phyloP scores from a whole-genome alignment of 1,140 invertebrate genomes.

The Zelostemma sp. region DNA sequence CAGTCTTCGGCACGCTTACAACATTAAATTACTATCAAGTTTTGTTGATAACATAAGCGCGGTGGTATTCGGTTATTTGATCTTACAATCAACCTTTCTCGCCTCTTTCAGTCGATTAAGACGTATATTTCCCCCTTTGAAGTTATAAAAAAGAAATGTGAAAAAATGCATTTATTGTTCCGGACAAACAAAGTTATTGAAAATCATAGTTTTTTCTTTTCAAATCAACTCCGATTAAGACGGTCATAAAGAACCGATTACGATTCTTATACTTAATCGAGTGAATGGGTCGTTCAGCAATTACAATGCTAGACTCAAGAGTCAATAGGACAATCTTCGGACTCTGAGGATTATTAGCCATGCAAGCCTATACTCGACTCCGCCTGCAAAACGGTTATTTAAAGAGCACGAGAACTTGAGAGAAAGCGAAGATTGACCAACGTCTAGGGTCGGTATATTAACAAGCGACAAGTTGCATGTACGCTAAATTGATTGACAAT shows the following conservation, averaged over 20 bases:
- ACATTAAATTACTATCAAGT: not conserved
- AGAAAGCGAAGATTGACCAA: conserved; percentile 37
- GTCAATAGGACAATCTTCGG: conserved; percentile 43
- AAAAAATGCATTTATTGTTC: no score
- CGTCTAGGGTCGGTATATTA: conserved; percentile 28
- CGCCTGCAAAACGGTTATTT: conserved; percentile 40
- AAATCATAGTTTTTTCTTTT: no score
- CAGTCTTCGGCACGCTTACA: conserved; percentile 2
- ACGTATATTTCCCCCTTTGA: no score
- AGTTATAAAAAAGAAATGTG: no score
- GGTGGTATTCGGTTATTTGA: not conserved
- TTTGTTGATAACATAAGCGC: not conserved
- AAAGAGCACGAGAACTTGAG: conserved; percentile 43
- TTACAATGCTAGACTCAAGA: conserved; percentile 34
- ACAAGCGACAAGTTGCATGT: conserved; percentile 36
- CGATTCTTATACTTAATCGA: no score
- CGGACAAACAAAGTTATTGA: no score
- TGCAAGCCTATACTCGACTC: conserved; percentile 33
- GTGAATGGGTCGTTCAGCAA: conserved; percentile 21
- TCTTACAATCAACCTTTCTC: no score
- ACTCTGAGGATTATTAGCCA: conserved; percentile 33
- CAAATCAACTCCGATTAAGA: no score
- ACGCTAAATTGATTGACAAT: conserved; percentile 45
- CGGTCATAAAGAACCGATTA: no score
- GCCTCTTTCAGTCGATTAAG: no score